Percentiles rank a stretch among this genome's conserved stretches.
Conservation (phyloP, 2,113 vertebrate species). For the Ictalurus punctatus region DNA sequence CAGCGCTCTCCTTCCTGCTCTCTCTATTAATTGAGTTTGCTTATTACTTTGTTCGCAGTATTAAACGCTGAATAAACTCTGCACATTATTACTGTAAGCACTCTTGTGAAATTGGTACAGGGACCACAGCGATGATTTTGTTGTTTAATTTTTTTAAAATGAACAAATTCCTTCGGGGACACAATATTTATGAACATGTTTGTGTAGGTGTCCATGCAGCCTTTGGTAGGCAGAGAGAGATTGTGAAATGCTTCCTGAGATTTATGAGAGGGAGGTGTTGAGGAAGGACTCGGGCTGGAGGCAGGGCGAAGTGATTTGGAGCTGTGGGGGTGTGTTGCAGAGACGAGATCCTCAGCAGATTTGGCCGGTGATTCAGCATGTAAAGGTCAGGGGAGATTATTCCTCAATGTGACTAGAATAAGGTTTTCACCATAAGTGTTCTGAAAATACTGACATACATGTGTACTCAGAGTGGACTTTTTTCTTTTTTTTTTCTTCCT, state of each 20-base stretch:
- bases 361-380: slow-evolving; percentile 39
- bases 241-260: slow-evolving; percentile 31
- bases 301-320: slow-evolving; percentile 25
- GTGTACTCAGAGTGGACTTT: background rate
- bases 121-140: background rate
- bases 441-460: background rate
- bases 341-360: slow-evolving; percentile 7
- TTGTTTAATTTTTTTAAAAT: slow-evolving; percentile 3
- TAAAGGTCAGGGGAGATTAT: slow-evolving; percentile 35
- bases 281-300: slow-evolving; percentile 26
- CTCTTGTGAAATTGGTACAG: slow-evolving; percentile 17
- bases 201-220: slow-evolving; percentile 18
- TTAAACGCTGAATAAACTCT: slow-evolving; percentile 31
- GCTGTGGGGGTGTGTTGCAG: slow-evolving; percentile 15
- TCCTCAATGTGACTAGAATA: background rate
- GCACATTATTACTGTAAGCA: slow-evolving; percentile 23
- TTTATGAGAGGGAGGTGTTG: slow-evolving; percentile 27
- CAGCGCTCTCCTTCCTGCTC: background rate
- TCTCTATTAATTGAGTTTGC: slow-evolving; percentile 33
- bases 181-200: slow-evolving; percentile 27
- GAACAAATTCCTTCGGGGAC: slow-evolving; percentile 1
- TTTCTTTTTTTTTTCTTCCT: background rate
- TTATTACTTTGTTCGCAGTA: slow-evolving; percentile 36
- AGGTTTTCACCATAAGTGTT: background rate
- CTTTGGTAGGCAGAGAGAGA: slow-evolving; percentile 13